A percentile compares a stretch with the other conserved stretches of the same genome.
phyloP scores from a whole-genome alignment of 2,113 vertebrate genomes.

The Nothobranchius kuhntae region DNA sequence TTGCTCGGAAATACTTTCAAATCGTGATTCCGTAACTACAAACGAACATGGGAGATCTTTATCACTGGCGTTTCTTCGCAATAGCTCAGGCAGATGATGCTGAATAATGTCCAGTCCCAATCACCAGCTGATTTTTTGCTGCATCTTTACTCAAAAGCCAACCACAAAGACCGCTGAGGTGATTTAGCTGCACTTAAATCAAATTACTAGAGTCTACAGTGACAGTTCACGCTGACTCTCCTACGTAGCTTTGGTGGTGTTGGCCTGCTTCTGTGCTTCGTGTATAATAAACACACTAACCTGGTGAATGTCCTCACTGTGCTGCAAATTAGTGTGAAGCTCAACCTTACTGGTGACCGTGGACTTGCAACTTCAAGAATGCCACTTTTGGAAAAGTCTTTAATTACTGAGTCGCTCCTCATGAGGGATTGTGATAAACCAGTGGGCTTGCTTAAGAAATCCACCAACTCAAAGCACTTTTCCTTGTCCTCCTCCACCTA shows the following conservation, averaged over 20 bases:
- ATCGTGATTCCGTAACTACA: too few relatives aligned
- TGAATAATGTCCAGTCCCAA: too few relatives aligned
- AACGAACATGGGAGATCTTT: too few relatives aligned
- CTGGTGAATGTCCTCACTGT: conserved; percentile 27
- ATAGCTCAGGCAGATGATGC: too few relatives aligned
- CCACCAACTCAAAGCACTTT: conserved; percentile 65
- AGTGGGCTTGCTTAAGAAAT: conserved; percentile 68
- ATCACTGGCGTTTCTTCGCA: too few relatives aligned
- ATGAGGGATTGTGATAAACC: conserved; percentile 78
- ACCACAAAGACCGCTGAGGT: conserved; percentile 14
- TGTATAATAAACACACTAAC: conserved; percentile 37
- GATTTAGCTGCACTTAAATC: conserved; percentile 38
- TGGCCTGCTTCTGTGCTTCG: background rate
- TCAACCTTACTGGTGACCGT: conserved; percentile 45
- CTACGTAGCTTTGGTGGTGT: background rate
- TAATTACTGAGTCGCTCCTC: conserved; percentile 72
- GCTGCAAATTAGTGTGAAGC: conserved; percentile 51
- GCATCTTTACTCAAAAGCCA: conserved; percentile 4
- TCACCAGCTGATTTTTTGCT: background rate
- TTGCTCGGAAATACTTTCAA: too few relatives aligned
- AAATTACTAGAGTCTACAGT: conserved; percentile 28
- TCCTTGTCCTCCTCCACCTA: background rate
- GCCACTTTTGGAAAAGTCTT: conserved; percentile 71
- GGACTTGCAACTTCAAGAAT: conserved; percentile 70
- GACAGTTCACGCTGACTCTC: conserved; percentile 37